Base-by-base conservation (phyloP, 2,797 vertebrate genomes). In the Gambelia wislizenii region DNA sequence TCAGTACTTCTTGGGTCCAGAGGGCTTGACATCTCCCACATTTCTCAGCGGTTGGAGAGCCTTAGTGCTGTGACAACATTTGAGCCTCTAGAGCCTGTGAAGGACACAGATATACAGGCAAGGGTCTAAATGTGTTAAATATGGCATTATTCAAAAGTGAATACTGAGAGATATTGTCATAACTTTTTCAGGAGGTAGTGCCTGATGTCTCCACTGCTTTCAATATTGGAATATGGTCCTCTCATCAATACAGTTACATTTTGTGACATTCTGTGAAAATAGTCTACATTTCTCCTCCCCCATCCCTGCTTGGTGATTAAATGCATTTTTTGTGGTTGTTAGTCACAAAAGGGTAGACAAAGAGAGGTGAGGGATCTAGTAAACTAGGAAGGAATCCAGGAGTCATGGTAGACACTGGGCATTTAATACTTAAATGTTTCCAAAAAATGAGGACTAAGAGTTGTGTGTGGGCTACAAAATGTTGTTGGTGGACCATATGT, bases 81-180 rank as follows among this genome's bases (percentile, higher is more conserved):
- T 93, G 99, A 99, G 92, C 99, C 99, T 72, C 97, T 99, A 74
- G 99, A 99, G 92, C 99, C 99, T 0, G 99, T 99, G 88, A 99
- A 99, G 96, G 99, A 99, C 95, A 99, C 99, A 0, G 99, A 99
- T 94, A 99, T 99, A 95, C 98, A 99, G 98, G 99, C 99, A 96
- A 94, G 94, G 7, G 25, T 6, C 1, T 2, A 3, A 67, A 30
- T 33, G 33, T 79, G 77, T 44, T 36, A 33, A 52, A 6, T 30
- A 83, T 75, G 0, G 0, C 0, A 0, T 13, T 47, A 59, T 2
- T 76, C 2, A 8, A 59, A 72, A 52, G 6, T n/a, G 25, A 14
- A 39, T 30, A 13, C 36, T 54, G 61, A 44, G 12, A 54, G 44
- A 13, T 39, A 18, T 1, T 39, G 30, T 36, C n/a, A n/a, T 22